Evolutionary conservation across 2,888 invertebrate species (phyloP), one percentile per base, ranked within the genome.

Genomic region (Cephus runcator): DNA sequence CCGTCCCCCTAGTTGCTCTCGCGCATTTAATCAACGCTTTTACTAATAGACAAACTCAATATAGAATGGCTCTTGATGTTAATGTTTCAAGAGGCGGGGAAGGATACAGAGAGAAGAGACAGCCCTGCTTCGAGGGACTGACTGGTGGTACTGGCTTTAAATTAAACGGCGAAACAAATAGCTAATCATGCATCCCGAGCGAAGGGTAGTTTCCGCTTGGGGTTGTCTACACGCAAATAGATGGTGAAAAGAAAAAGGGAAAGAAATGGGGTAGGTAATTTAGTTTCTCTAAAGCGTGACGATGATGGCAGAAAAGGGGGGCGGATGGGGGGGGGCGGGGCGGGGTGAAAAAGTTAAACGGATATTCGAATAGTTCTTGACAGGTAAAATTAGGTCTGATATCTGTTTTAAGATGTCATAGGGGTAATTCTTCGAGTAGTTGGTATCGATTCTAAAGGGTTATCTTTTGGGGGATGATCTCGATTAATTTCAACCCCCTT

Each of bases 161-260:
- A 89, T 90, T 90, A 90, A 89, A 90, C 87, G 87, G 83, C 87
- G 88, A 88, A 89, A 90, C 89, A 90, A 90, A 90, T 89, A 88
- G 90, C 89, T 89, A 89, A 89, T 90, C 88, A 89, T 88, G 88
- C 87, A 84, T 88, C 88, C 86, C 84, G 76, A 77, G 82, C 77
- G 75, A 76, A 79, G 79, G 79, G 76, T 76, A 76, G 69, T 31
- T 31, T 31, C 31, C 34, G 71, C 71, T 31, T 12, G 30, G 34
- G 84, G 84, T 85, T 85, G 86, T 85, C 85, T 81, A 74, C 31
- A 35, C 34, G 74, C 31, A n/a, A 34, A 34, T 34, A 33, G 33
- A 34, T 9, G 74, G 23, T 12, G 74, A n/a, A 34, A 74, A 33
- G 36, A 33, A 34, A 74, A 35, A 30, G 71, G 31, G 31, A 71